These are phyloP conservation scores for Athetis lepigone DNA, from an alignment of 2,888 invertebrate genomes.

Conservation along the genomic window DNA sequence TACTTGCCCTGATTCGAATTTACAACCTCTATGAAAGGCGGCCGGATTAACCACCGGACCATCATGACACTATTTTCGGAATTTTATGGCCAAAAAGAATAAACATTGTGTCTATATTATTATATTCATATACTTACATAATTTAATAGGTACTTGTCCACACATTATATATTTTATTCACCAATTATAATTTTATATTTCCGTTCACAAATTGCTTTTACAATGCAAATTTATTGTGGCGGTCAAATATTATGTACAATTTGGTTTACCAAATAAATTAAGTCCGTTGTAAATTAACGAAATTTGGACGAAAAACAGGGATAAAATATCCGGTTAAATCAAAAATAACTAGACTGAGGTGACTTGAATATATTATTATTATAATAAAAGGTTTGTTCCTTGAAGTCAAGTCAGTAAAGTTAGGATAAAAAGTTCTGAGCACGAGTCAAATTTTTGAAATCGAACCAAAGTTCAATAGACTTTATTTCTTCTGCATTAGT, in stretches of 20 bases:
- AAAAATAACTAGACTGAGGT: conserved; percentile 1
- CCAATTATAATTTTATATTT: conserved; percentile 28
- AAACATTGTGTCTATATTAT: too few species aligned
- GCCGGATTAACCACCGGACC: too few species aligned
- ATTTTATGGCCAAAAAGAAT: too few species aligned
- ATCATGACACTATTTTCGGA: too few species aligned
- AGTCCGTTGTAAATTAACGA: conserved; percentile 12
- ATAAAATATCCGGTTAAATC: conserved; percentile 12
- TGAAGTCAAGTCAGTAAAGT: background rate
- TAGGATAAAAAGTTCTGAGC: background rate
- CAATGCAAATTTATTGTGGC: conserved; percentile 25
- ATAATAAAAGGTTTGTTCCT: background rate
- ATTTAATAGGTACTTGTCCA: background rate
- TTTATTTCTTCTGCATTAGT: background rate
- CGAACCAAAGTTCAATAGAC: conserved; percentile 3
- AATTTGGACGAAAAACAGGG: background rate
- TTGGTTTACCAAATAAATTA: conserved; percentile 15
- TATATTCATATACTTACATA: background rate
- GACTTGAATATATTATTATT: conserved; percentile 10
- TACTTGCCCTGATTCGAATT: too few species aligned
- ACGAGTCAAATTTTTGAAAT: background rate
- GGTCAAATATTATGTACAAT: conserved; percentile 18
- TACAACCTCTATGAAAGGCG: too few species aligned
- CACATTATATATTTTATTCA: conserved; percentile 9
- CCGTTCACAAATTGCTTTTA: conserved; percentile 30